Evolutionary conservation across 1,140 invertebrate genomes (phyloP).

Genomic region (Portunus trituberculatus): DNA sequence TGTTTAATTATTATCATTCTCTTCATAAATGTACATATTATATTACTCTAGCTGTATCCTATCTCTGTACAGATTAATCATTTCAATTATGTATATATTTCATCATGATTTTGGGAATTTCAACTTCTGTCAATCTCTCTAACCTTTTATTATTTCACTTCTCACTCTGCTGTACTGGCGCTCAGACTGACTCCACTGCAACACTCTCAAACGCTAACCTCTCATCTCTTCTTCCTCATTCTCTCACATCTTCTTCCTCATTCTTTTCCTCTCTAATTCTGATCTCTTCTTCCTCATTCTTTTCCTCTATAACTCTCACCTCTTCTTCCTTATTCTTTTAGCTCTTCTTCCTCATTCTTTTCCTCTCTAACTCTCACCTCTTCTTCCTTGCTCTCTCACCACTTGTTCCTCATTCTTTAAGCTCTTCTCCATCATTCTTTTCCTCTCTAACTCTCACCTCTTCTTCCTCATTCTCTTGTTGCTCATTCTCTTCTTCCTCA

Average conservation of each 20-base stretch:
- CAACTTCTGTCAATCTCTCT: neutral
- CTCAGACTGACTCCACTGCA: neutral
- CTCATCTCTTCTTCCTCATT: neutral
- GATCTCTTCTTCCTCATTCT: neutral
- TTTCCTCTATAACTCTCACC: no score
- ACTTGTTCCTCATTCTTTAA: neutral
- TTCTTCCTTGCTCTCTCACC: no score
- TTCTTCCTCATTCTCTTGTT: neutral
- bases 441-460: neutral
- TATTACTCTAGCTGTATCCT: conserved; percentile 13
- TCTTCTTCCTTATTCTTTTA: no score
- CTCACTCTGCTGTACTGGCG: neutral
- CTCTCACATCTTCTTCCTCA: neutral
- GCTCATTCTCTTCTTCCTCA: neutral
- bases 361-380: no score
- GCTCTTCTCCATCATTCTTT: neutral
- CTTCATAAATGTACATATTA: neutral
- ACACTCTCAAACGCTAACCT: neutral
- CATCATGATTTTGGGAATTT: neutral
- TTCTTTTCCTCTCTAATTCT: neutral
- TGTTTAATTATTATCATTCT: neutral
- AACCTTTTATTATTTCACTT: neutral
- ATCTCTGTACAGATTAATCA: neutral
- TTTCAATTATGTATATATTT: neutral
- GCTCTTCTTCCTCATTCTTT: neutral